Conservation (phyloP, 2,797 vertebrate genomes). For the Danio aesculapii region DNA sequence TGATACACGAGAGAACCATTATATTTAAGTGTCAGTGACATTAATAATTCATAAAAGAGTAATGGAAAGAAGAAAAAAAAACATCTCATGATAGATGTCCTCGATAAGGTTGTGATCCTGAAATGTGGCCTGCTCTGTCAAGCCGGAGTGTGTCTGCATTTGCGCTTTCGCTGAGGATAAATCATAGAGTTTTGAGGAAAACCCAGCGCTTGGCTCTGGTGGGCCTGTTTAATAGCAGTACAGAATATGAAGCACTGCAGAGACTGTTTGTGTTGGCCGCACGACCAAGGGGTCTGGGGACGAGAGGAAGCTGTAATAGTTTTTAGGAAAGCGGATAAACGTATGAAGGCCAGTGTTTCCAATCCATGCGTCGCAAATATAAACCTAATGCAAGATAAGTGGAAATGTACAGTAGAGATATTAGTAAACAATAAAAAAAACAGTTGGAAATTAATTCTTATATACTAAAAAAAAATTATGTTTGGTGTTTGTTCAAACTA, state of each 20-base stretch:
- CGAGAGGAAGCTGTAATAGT: slow-evolving; percentile 49
- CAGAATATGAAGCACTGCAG: slow-evolving; percentile 32
- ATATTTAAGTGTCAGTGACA: background rate
- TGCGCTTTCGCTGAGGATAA: slow-evolving; percentile 48
- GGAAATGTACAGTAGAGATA: background rate
- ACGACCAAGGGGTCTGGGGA: slow-evolving; percentile 1
- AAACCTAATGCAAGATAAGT: slow-evolving; percentile 16
- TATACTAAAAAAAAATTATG: too few relatives aligned
- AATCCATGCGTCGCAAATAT: slow-evolving; percentile 33
- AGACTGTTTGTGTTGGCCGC: slow-evolving; percentile 60
- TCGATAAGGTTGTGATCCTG: slow-evolving; percentile 41
- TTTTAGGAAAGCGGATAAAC: slow-evolving; percentile 30
- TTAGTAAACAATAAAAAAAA: slow-evolving; percentile 4
- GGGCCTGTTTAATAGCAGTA: slow-evolving; percentile 50
- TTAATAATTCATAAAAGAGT: background rate
- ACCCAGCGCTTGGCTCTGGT: slow-evolving; percentile 47
- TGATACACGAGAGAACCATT: background rate
- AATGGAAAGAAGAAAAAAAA: background rate
- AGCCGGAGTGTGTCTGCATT: slow-evolving; percentile 30
- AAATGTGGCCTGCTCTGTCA: slow-evolving; percentile 33
- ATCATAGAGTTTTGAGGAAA: slow-evolving; percentile 55
- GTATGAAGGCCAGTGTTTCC: slow-evolving; percentile 29
- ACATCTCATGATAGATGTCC: background rate
- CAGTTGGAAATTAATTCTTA: background rate
- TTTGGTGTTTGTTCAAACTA: too few relatives aligned